A percentile compares a stretch with the other conserved stretches of the same genome.
phyloP scores from a whole-genome alignment of 2,113 vertebrate genomes.

The Anoura caudifer region DNA sequence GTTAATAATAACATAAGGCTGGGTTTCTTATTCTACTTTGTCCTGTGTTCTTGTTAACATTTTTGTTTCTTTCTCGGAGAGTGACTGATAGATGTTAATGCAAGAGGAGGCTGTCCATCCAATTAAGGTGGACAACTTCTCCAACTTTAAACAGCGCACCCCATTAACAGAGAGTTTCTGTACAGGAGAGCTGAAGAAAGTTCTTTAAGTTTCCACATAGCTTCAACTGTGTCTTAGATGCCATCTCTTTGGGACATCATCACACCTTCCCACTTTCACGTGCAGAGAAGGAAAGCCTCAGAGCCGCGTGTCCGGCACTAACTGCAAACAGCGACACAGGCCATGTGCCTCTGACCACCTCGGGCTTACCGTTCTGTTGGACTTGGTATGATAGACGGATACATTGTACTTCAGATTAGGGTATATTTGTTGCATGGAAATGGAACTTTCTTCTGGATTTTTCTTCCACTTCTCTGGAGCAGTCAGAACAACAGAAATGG shows the following conservation, averaged over 20 bases:
- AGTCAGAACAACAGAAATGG: constrained; percentile 81
- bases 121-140: not conserved
- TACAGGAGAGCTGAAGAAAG: not conserved
- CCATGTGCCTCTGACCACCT: not conserved
- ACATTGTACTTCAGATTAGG: constrained; percentile 85
- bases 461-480: constrained; percentile 87
- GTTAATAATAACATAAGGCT: not conserved
- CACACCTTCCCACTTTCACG: not conserved
- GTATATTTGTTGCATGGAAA: constrained; percentile 83
- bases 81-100: not conserved
- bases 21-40: not conserved
- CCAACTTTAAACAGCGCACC: not conserved
- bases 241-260: not conserved
- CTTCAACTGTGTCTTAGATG: not conserved
- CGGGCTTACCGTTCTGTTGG: constrained; percentile 80
- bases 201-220: not conserved
- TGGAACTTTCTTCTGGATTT: constrained; percentile 59
- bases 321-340: not conserved
- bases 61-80: not conserved
- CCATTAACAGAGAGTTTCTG: not conserved
- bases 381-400: constrained; percentile 80
- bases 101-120: not conserved
- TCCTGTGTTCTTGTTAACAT: not conserved
- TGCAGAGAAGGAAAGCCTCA: not conserved
- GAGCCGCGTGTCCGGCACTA: not conserved